These are phyloP conservation scores for Cyclophora punctaria DNA, from an alignment of 2,888 invertebrate species.

Conservation along the genomic window DNA sequence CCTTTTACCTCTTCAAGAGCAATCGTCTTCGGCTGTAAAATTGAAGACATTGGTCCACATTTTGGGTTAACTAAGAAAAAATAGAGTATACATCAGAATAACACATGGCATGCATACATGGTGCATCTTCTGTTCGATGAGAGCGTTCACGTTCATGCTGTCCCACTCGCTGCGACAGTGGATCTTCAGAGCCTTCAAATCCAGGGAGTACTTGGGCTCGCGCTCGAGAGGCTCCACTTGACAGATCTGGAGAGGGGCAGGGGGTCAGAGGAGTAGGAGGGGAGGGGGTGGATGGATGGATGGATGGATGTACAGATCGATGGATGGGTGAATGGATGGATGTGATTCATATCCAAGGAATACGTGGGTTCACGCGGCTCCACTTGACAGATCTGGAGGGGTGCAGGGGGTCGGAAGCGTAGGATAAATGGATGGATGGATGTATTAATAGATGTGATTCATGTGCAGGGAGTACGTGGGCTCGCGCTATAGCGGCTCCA, in stretches of 20 bases:
- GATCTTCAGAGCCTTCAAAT: slow-evolving; percentile 44
- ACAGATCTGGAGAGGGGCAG: slow-evolving; percentile 34
- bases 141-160: slow-evolving; percentile 42
- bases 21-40: no score
- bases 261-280: no score
- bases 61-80: no score
- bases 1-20: no score
- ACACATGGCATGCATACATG: no score
- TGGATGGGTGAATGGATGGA: no score
- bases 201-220: slow-evolving; percentile 44
- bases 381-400: slow-evolving; percentile 47
- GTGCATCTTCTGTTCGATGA: slow-evolving; percentile 47
- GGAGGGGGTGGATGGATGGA: no score
- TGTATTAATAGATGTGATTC: slow-evolving; percentile 17
- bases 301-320: no score
- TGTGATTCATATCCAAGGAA: slow-evolving; percentile 43
- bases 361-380: slow-evolving; percentile 49
- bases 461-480: slow-evolving; percentile 51
- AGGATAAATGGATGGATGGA: no score
- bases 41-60: no score
- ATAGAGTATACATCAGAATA: no score
- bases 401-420: no score
- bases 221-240: slow-evolving; percentile 50
- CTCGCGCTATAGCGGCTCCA: slow-evolving; percentile 41
- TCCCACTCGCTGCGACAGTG: slow-evolving; percentile 58